Percentiles rank a stretch among this genome's conserved stretches.
Evolutionary conservation across 2,113 vertebrate species (phyloP).

Genomic region (Dicaeum eximium): DNA sequence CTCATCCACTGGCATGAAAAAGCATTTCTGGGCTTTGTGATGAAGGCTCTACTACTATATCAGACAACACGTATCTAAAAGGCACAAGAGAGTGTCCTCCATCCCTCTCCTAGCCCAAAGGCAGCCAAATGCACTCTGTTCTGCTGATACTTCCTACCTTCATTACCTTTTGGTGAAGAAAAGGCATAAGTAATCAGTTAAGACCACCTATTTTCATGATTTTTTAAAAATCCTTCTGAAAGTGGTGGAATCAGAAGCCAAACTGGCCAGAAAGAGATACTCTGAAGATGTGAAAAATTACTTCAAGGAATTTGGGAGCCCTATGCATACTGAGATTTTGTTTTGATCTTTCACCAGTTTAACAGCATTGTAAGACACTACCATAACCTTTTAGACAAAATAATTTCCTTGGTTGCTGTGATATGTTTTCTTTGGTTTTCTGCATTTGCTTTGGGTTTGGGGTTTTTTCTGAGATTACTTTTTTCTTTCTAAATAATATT

Average conservation of each 20-base stretch:
- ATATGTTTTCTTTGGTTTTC: neutral
- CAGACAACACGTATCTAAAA: neutral
- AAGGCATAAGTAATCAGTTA: neutral
- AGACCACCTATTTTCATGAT: neutral
- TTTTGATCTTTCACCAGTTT: neutral
- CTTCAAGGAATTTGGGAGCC: neutral
- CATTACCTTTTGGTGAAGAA: neutral
- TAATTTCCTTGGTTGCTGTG: neutral
- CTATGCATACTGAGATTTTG: neutral
- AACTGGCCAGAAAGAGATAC: neutral
- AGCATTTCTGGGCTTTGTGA: neutral
- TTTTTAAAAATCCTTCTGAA: neutral
- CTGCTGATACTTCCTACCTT: fast-evolving
- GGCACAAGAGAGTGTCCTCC: neutral
- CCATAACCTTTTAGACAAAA: neutral
- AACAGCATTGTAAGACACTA: neutral
- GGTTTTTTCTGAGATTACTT: neutral
- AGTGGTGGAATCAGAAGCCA: neutral
- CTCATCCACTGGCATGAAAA: neutral
- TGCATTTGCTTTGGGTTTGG: neutral
- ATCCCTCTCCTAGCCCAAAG: neutral
- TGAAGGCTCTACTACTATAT: neutral
- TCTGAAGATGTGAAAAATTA: neutral
- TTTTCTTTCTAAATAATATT: neutral
- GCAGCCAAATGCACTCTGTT: neutral